phyloP scores from a whole-genome alignment of 2,888 invertebrate genomes.

The Pseudanteris insignis region DNA sequence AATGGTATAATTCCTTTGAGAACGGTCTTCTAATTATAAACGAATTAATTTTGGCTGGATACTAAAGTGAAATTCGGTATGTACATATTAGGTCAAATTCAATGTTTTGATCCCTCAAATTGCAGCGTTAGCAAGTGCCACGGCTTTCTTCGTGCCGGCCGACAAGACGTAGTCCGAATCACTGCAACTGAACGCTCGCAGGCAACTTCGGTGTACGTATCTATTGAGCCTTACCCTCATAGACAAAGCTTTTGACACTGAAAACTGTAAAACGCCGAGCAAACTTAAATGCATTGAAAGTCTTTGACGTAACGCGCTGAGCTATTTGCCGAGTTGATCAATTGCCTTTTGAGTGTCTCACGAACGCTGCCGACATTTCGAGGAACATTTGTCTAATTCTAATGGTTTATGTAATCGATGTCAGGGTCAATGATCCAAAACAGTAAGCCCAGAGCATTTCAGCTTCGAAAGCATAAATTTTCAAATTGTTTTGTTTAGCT shows the following conservation, averaged over 20 bases:
- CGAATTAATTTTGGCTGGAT: constrained; percentile 23
- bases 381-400: constrained; percentile 3
- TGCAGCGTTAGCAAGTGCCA: constrained; percentile 17
- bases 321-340: constrained; percentile 23
- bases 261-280: constrained; percentile 53
- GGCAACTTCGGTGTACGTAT: constrained; percentile 26
- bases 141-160: constrained; percentile 33
- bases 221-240: constrained; percentile 33
- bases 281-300: constrained; percentile 25
- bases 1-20: constrained; percentile 15
- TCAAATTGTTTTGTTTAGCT: too few species aligned
- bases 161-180: constrained; percentile 53
- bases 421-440: too few species aligned
- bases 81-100: constrained; percentile 26
- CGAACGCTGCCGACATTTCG: constrained; percentile 10
- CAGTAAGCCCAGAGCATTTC: too few species aligned
- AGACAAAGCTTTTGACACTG: constrained; percentile 55
- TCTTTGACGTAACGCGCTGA: constrained; percentile 29
- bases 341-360: constrained; percentile 10
- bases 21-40: constrained; percentile 12
- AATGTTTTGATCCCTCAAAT: constrained; percentile 34
- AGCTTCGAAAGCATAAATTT: too few species aligned
- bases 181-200: constrained; percentile 50
- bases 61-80: constrained; percentile 14
- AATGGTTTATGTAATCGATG: too few species aligned